phyloP scores from a whole-genome alignment of 2,888 invertebrate species.

The Acanthosepion lycidas region DNA sequence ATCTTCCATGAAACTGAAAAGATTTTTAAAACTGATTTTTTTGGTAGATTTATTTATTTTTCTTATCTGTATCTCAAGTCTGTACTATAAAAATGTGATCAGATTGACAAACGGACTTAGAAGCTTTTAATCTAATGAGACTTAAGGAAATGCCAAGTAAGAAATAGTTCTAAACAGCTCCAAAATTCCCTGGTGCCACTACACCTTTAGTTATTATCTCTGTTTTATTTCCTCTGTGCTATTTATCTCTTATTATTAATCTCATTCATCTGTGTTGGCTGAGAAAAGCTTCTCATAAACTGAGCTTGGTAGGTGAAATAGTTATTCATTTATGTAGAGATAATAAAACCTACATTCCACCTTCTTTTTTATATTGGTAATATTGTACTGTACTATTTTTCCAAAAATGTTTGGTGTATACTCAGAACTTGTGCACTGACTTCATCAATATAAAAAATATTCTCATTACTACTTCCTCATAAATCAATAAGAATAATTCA shows the following conservation, averaged over 20 bases:
- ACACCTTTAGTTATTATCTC: neutral
- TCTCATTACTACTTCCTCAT: too few relatives aligned
- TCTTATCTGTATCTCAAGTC: neutral
- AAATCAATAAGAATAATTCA: too few relatives aligned
- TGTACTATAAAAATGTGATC: neutral
- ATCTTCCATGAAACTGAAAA: neutral
- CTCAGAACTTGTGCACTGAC: too few relatives aligned
- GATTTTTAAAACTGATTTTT: neutral
- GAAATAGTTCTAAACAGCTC: constrained; percentile 20
- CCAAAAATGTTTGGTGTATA: too few relatives aligned
- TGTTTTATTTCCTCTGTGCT: neutral
- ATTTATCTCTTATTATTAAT: neutral
- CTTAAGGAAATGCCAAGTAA: neutral
- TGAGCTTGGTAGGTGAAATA: neutral
- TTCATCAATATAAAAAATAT: too few relatives aligned
- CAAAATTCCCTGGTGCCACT: neutral
- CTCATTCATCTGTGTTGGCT: neutral
- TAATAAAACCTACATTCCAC: too few relatives aligned
- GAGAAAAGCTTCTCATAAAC: neutral
- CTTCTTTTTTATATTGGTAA: too few relatives aligned
- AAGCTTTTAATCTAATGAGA: neutral
- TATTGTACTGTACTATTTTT: too few relatives aligned
- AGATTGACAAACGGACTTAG: neutral
- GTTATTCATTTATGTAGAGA: neutral
- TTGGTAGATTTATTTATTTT: too few relatives aligned